These are phyloP conservation scores for Melitaea athalia DNA, from an alignment of 2,888 invertebrate species.

Conservation along the genomic window DNA sequence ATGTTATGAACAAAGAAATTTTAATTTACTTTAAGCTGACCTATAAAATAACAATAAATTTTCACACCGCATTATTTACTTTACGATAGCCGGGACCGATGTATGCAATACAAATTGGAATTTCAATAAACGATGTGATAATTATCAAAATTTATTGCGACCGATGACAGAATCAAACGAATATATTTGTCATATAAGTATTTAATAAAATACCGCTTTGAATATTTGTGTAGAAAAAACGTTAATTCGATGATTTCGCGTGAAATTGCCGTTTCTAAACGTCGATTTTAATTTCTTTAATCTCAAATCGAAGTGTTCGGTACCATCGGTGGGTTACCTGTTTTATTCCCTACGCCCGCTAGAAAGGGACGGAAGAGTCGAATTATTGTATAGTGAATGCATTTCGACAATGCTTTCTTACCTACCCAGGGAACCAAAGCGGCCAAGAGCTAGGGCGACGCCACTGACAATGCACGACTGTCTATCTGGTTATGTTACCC, in stretches of 20 bases:
- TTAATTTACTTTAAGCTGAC: slow-evolving; percentile 27
- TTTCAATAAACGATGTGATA: slow-evolving; percentile 40
- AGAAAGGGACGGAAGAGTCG: slow-evolving; percentile 63
- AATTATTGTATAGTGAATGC: slow-evolving; percentile 65
- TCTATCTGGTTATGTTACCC: slow-evolving; percentile 78
- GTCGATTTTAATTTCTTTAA: slow-evolving; percentile 15
- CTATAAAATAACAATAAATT: slow-evolving; percentile 17
- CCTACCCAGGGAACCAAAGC: slow-evolving; percentile 63
- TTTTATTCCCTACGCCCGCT: slow-evolving; percentile 57
- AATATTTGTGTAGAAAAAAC: slow-evolving; percentile 5
- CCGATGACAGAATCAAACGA: slow-evolving; percentile 30
- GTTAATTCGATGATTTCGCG: neutral
- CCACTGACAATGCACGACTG: slow-evolving; percentile 77
- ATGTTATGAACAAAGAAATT: slow-evolving; percentile 11
- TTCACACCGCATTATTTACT: slow-evolving; percentile 25
- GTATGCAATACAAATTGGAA: slow-evolving; percentile 36
- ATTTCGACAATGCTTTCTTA: slow-evolving; percentile 60
- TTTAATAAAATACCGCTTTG: slow-evolving; percentile 10
- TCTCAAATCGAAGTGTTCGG: slow-evolving; percentile 34
- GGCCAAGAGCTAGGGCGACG: slow-evolving; percentile 75
- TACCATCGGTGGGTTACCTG: slow-evolving; percentile 61
- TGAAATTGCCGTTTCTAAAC: slow-evolving; percentile 12
- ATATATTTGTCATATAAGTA: slow-evolving; percentile 17
- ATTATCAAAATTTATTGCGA: slow-evolving; percentile 38
- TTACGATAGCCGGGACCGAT: slow-evolving; percentile 21